Conservation (phyloP, 37 sponge, comb jelly and placozoan species). For the Ephydatia muelleri region DNA sequence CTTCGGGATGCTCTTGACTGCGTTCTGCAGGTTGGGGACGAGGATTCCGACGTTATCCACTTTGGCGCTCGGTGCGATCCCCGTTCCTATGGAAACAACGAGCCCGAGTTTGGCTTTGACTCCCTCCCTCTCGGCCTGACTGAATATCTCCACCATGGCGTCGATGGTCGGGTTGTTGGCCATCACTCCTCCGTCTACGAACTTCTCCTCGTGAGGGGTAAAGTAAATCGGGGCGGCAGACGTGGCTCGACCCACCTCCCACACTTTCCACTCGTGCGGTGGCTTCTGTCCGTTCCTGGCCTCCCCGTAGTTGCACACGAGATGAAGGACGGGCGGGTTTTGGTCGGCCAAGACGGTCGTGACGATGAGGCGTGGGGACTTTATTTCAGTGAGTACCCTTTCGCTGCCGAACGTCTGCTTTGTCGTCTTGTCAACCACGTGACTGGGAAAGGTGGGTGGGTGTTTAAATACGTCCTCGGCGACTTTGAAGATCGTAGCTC, state of each 20-base stretch:
- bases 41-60: constrained; percentile 14
- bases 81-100: constrained; percentile 62
- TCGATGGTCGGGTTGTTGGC: constrained; percentile 77
- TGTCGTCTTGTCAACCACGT: not conserved
- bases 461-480: constrained; percentile 21
- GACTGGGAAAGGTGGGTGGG: not conserved
- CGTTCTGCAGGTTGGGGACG: not conserved
- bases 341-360: constrained; percentile 62
- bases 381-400: constrained; percentile 27
- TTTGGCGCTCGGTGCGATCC: constrained; percentile 2
- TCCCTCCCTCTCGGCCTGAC: constrained; percentile 23
- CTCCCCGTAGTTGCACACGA: constrained; percentile 67
- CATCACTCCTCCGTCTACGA: constrained; percentile 73
- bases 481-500: constrained; percentile 1
- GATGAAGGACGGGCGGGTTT: constrained; percentile 57
- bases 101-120: constrained; percentile 22
- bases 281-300: constrained; percentile 46
- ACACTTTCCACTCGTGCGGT: constrained; percentile 52
- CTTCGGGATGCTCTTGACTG: not conserved
- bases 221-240: constrained; percentile 80
- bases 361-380: constrained; percentile 39
- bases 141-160: constrained; percentile 59
- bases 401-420: constrained; percentile 29
- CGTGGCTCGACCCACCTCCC: constrained; percentile 60
- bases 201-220: constrained; percentile 37